A percentile compares a stretch with the other conserved stretches of the same genome.
Conservation (phyloP, 2,113 vertebrate species). For the Macquaria australasica region DNA sequence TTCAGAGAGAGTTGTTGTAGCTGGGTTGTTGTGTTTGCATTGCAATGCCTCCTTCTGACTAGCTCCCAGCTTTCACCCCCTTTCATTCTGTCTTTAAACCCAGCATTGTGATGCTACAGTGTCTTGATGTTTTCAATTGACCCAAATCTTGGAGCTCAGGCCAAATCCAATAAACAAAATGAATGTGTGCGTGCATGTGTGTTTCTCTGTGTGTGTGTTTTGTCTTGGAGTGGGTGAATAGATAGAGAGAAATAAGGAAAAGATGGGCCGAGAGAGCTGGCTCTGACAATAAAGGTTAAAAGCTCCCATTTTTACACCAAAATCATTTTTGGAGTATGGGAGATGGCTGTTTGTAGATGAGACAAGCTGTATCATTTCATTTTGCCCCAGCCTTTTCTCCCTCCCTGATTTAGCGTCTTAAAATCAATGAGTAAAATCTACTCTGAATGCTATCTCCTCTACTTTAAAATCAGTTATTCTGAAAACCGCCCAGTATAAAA, state of each 20-base stretch:
- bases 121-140: slow-evolving; percentile 62
- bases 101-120: slow-evolving; percentile 2
- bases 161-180: slow-evolving; percentile 66
- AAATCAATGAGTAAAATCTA: slow-evolving; percentile 64
- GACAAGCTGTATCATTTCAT: slow-evolving; percentile 44
- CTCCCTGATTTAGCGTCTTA: slow-evolving; percentile 26
- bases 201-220: background rate
- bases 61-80: background rate
- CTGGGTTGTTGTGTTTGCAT: slow-evolving; percentile 6
- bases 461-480: slow-evolving; percentile 47
- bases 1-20: slow-evolving; percentile 15
- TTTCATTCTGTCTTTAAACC: slow-evolving; percentile 23
- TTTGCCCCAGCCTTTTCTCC: slow-evolving; percentile 23
- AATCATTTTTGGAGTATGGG: slow-evolving; percentile 42
- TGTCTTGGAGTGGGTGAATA: slow-evolving; percentile 29
- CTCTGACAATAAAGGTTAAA: slow-evolving; percentile 61
- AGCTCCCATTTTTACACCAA: slow-evolving; percentile 60
- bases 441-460: slow-evolving; percentile 37
- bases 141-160: slow-evolving; percentile 58
- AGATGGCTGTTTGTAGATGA: slow-evolving; percentile 53
- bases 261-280: slow-evolving; percentile 30
- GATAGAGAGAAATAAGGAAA: slow-evolving; percentile 43
- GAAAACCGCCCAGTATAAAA: slow-evolving; percentile 26
- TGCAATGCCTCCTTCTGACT: background rate
- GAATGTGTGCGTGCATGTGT: background rate